phyloP scores from a whole-genome alignment of 2,113 vertebrate species.

The Spea bombifrons region DNA sequence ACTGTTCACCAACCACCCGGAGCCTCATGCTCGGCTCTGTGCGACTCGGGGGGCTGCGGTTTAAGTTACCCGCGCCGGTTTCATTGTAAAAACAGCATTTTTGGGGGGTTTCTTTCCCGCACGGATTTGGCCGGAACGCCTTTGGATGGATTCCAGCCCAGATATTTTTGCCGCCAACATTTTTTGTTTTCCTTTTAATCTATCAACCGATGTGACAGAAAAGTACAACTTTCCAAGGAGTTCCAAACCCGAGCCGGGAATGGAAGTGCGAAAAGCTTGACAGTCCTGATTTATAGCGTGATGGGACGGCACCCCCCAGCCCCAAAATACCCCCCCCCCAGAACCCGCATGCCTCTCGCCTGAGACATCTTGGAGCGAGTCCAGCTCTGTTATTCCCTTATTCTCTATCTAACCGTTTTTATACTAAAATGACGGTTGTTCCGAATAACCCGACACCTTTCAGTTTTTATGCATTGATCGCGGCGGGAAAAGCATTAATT shows the following conservation, averaged over 20 bases:
- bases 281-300: background rate
- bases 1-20: too few relatives aligned
- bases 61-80: background rate
- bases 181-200: background rate
- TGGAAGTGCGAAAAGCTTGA: background rate
- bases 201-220: background rate
- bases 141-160: background rate
- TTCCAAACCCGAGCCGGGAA: background rate
- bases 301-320: constrained; percentile 10
- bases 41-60: background rate
- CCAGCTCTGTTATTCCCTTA: background rate
- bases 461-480: background rate
- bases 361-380: background rate
- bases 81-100: too few relatives aligned
- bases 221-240: background rate
- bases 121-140: background rate
- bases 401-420: too few relatives aligned
- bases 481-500: too few relatives aligned
- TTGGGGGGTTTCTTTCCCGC: background rate
- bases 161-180: background rate
- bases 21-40: too few relatives aligned
- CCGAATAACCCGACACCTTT: background rate
- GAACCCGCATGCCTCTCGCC: too few relatives aligned
- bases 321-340: too few relatives aligned
- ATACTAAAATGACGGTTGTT: background rate